Conservation (phyloP, 2,113 vertebrate genomes). For the Alethe diademata region DNA sequence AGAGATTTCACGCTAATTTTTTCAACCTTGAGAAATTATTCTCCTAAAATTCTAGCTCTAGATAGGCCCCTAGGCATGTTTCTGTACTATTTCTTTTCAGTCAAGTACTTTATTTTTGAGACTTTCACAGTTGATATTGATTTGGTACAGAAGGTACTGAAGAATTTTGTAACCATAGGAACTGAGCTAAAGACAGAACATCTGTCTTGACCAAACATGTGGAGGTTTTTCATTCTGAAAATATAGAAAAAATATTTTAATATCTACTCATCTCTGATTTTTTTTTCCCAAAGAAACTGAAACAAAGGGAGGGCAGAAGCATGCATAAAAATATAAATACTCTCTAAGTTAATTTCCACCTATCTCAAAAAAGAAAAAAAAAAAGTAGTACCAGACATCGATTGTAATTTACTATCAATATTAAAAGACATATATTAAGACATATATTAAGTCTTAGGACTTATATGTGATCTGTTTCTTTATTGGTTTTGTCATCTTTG, state of each 20-base stretch:
- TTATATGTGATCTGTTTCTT: background rate
- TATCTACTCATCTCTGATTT: background rate
- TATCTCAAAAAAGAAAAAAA: background rate
- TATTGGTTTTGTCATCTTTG: background rate
- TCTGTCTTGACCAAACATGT: background rate
- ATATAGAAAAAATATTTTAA: background rate
- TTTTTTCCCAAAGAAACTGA: background rate
- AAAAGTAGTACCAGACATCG: background rate
- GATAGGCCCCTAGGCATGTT: background rate
- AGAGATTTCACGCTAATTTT: background rate
- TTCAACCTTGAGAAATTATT: background rate
- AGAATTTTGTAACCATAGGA: conserved; percentile 23
- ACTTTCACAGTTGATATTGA: background rate
- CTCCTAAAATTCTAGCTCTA: background rate
- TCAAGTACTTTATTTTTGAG: conserved; percentile 5
- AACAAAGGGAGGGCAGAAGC: background rate
- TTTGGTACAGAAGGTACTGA: background rate
- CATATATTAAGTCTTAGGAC: background rate
- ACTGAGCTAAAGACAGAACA: conserved; percentile 12
- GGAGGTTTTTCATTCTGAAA: background rate
- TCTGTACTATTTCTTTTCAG: background rate
- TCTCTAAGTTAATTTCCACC: background rate
- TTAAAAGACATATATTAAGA: background rate
- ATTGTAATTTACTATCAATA: background rate
- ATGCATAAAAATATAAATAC: background rate